Conservation (phyloP, 2,888 invertebrate genomes). For the Pecten maximus region DNA sequence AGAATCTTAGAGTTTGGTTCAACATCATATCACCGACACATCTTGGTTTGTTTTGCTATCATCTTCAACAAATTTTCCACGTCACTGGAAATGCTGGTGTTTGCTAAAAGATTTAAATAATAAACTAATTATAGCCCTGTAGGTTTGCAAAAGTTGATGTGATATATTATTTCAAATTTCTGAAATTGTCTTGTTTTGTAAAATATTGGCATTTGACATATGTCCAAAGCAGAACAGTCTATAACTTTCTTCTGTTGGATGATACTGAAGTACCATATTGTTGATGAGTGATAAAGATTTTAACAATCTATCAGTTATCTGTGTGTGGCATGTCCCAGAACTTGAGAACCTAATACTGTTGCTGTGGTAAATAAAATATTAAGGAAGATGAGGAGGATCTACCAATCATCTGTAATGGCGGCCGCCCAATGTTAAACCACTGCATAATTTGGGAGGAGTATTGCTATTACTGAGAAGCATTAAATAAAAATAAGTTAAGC, state of each 20-base stretch:
- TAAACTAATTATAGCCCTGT: too few relatives aligned
- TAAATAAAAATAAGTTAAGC: not conserved
- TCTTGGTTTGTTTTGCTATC: not conserved
- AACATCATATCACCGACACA: not conserved
- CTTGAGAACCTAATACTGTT: not conserved
- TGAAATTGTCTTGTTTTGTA: not conserved
- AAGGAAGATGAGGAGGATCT: not conserved
- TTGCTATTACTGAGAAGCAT: not conserved
- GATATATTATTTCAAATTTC: not conserved
- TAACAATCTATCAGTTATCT: not conserved
- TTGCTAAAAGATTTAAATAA: too few relatives aligned
- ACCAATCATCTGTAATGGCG: not conserved
- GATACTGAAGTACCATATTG: too few relatives aligned
- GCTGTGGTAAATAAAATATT: not conserved
- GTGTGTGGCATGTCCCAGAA: not conserved
- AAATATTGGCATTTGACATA: not conserved
- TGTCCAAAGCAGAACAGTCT: too few relatives aligned
- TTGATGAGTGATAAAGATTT: too few relatives aligned
- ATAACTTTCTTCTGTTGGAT: too few relatives aligned
- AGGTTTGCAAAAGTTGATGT: not conserved
- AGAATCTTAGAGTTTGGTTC: not conserved
- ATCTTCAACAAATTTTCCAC: not conserved
- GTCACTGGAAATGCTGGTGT: too few relatives aligned
- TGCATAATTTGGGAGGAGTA: not conserved
- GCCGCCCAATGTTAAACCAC: not conserved